Evolutionary conservation across 2,888 invertebrate genomes (phyloP).

Genomic region (Vesta saturnalis): DNA sequence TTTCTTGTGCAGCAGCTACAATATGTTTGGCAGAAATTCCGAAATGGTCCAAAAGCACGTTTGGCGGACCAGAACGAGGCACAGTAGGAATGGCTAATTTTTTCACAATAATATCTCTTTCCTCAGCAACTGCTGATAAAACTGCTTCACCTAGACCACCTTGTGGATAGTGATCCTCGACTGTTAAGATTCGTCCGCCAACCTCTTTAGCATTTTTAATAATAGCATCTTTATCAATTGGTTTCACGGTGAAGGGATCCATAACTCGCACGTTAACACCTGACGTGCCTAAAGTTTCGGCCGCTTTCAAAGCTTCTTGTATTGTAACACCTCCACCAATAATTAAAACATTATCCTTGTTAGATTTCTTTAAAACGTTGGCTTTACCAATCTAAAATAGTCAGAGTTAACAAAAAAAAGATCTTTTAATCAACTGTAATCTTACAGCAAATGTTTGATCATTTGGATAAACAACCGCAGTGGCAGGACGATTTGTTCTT

Average conservation of each 20-base stretch:
- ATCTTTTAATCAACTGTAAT: not conserved
- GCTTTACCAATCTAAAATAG: constrained; percentile 75
- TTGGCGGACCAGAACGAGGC: constrained; percentile 93
- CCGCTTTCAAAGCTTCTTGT: constrained; percentile 88
- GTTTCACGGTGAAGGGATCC: constrained; percentile 97
- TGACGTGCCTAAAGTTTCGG: constrained; percentile 74
- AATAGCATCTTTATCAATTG: constrained; percentile 85
- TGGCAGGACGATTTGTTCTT: constrained; percentile 93
- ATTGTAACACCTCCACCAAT: constrained; percentile 96
- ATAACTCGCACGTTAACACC: constrained; percentile 84
- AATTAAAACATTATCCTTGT: constrained; percentile 83
- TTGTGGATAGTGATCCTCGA: constrained; percentile 97
- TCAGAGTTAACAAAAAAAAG: not conserved
- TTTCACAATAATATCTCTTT: constrained; percentile 76
- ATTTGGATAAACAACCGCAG: constrained; percentile 85
- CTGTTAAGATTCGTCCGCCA: constrained; percentile 86
- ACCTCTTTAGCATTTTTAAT: constrained; percentile 79
- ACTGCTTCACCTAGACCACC: constrained; percentile 98
- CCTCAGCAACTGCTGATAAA: constrained; percentile 77
- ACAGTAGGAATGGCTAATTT: constrained; percentile 84
- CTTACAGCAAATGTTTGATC: constrained; percentile 81
- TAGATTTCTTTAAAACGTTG: constrained; percentile 80
- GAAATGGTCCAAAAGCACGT: constrained; percentile 85
- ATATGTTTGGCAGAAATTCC: constrained; percentile 89
- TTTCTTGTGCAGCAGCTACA: constrained; percentile 72